Percentiles rank a stretch among this genome's conserved stretches.
phyloP scores from a whole-genome alignment of 2,113 vertebrate species.

The Poecilia latipinna region DNA sequence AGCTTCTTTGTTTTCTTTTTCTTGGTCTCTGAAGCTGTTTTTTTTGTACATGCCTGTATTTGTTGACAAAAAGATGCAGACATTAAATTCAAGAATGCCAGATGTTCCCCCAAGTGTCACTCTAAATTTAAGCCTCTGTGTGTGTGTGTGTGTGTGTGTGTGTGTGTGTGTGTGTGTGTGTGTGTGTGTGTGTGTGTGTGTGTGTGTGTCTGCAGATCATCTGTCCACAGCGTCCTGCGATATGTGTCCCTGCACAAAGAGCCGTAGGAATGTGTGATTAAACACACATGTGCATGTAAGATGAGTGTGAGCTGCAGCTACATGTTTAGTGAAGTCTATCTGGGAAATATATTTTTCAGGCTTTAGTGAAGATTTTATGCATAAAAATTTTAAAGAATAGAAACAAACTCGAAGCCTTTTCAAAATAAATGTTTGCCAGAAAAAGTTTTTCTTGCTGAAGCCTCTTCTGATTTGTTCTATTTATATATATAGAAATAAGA shows the following conservation, averaged over 20 bases:
- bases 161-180: too few relatives aligned
- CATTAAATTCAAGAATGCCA: conserved; percentile 33
- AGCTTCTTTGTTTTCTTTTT: not conserved
- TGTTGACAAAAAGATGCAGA: conserved; percentile 5
- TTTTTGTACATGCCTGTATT: not conserved
- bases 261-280: conserved; percentile 10
- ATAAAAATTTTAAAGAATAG: not conserved
- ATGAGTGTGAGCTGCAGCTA: not conserved
- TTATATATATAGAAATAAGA: too few relatives aligned
- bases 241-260: not conserved
- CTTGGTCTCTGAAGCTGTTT: not conserved
- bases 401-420: not conserved
- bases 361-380: not conserved
- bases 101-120: conserved; percentile 35
- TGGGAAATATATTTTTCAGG: not conserved
- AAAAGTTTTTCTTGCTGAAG: not conserved
- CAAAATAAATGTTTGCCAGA: not conserved
- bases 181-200: too few relatives aligned
- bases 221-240: conserved; percentile 16
- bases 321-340: too few relatives aligned
- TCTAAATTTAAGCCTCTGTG: not conserved
- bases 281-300: not conserved
- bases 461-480: not conserved
- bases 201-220: conserved; percentile 1
- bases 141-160: not conserved